Base-by-base conservation (phyloP, 2,113 vertebrate species). In the Heterotis niloticus region DNA sequence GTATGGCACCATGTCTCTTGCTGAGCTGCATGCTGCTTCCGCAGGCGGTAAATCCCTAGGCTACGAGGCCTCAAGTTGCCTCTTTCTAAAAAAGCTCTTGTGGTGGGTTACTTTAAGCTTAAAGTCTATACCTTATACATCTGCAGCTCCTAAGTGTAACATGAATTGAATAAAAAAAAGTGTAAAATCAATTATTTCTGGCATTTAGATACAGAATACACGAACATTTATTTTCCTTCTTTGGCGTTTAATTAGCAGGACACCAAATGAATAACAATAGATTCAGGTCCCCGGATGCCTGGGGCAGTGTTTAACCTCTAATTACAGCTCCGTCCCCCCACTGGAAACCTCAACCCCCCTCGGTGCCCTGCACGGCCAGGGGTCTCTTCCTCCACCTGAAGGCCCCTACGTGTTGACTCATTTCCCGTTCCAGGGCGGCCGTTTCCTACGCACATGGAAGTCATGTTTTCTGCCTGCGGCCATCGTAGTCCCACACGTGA, bases 281-380 rank as follows among this genome's bases (percentile, higher is more conserved):
- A 90, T 88, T 83, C 86, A 91, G 93, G 91, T 91, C 93, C 89
- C n/a, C 89, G 84, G 81, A 91, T 90, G 94, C 94, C 94, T 93
- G 91, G 91, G 95, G 95, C 94, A 91, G 92, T 96, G 95, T 92
- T 98, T 99, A 97, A 98, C 96, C 96, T 86, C 80, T 95, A 95
- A 97, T n/a, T 97, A 94, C 89, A 90, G 88, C 86, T 89, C 88
- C 57, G 94, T 94, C 95, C 94, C 95, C 90, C 87, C n/a, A n/a
- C n/a, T n/a, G 91, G 95, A 95, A 98, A 97, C 88, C 90, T 90
- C 92, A 95, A 92, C 91, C 89, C 85, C 59, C 91, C 91, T 91
- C 89, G 83, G 87, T 89, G 81, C 95, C 95, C 93, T 93, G 87
- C 93, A 94, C 94, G 91, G 90, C 91, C 89, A 88, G 81, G 86